A percentile compares a stretch with the other conserved stretches of the same genome.
Conservation (phyloP, 2,888 invertebrate species). For the Yponomeuta sedellus region DNA sequence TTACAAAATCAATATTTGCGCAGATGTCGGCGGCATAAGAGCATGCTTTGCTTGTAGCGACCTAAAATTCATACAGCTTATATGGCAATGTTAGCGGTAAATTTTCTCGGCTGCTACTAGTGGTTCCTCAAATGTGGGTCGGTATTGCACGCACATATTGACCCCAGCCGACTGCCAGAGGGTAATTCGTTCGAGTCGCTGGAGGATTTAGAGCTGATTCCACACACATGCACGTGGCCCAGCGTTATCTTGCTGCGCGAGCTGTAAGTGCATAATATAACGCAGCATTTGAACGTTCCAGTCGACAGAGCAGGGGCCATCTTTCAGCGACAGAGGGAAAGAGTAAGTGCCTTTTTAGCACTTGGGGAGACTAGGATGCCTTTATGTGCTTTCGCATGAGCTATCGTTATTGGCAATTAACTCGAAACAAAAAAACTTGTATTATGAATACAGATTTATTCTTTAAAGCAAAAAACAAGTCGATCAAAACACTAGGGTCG, state of each 20-base stretch:
- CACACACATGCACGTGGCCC: neutral
- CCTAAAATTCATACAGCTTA: slow-evolving; percentile 76
- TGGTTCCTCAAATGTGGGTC: slow-evolving; percentile 75
- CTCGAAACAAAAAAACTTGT: too few relatives aligned
- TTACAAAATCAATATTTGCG: slow-evolving; percentile 77
- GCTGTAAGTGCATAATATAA: too few relatives aligned
- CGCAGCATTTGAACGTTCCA: too few relatives aligned
- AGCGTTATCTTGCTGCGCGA: neutral
- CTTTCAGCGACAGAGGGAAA: too few relatives aligned
- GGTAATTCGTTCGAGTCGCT: slow-evolving; percentile 15
- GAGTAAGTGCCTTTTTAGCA: too few relatives aligned
- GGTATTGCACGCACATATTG: slow-evolving; percentile 67
- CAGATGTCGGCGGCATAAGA: slow-evolving; percentile 74
- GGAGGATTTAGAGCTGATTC: slow-evolving; percentile 1
- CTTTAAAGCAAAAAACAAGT: neutral
- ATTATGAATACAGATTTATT: neutral
- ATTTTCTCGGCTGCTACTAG: slow-evolving; percentile 74
- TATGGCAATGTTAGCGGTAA: slow-evolving; percentile 76
- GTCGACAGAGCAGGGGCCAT: too few relatives aligned
- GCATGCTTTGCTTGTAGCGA: slow-evolving; percentile 72
- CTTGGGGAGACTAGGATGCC: too few relatives aligned
- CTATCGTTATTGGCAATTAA: too few relatives aligned
- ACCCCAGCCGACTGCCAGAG: slow-evolving; percentile 36
- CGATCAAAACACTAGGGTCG: slow-evolving; percentile 32
- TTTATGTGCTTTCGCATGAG: too few relatives aligned